These are phyloP conservation scores for Drosophila parthenogenetica DNA, from an alignment of 2,888 invertebrate species.

Conservation along the genomic window DNA sequence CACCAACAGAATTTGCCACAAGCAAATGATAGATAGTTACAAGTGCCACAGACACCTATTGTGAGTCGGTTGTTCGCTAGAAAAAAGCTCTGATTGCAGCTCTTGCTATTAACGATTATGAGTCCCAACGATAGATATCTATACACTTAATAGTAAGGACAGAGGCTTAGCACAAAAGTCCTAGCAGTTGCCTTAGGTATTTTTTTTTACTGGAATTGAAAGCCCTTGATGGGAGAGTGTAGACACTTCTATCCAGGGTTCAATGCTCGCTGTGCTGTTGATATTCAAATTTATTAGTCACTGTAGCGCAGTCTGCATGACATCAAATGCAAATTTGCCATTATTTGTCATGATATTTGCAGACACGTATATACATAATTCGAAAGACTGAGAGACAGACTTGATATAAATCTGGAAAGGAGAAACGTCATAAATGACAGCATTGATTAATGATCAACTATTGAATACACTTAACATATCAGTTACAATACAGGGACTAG, in stretches of 20 bases:
- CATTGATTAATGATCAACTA: conserved; percentile 41
- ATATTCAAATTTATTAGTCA: conserved; percentile 70
- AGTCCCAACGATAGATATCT: conserved; percentile 27
- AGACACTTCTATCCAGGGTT: conserved; percentile 48
- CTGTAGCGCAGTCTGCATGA: conserved; percentile 51
- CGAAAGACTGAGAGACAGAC: not conserved
- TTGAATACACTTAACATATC: conserved; percentile 16
- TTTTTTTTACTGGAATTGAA: conserved; percentile 49
- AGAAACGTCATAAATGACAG: conserved; percentile 39
- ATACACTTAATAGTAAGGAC: conserved; percentile 7
- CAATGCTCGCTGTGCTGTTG: conserved; percentile 58
- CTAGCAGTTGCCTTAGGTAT: conserved; percentile 44
- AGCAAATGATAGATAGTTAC: conserved; percentile 62
- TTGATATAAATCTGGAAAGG: conserved; percentile 46
- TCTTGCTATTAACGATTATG: conserved; percentile 67
- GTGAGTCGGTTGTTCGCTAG: conserved; percentile 25
- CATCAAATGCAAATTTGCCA: conserved; percentile 71
- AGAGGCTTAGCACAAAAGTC: conserved; percentile 24
- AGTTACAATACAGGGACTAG: not conserved
- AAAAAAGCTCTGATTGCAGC: conserved; percentile 52
- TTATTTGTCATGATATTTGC: conserved; percentile 69
- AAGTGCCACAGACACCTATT: conserved; percentile 65
- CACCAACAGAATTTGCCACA: conserved; percentile 51
- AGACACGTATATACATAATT: conserved; percentile 37
- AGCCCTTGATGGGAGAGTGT: conserved; percentile 13